phyloP scores from a whole-genome alignment of 2,113 vertebrate species.

The Oceanodroma tethys region DNA sequence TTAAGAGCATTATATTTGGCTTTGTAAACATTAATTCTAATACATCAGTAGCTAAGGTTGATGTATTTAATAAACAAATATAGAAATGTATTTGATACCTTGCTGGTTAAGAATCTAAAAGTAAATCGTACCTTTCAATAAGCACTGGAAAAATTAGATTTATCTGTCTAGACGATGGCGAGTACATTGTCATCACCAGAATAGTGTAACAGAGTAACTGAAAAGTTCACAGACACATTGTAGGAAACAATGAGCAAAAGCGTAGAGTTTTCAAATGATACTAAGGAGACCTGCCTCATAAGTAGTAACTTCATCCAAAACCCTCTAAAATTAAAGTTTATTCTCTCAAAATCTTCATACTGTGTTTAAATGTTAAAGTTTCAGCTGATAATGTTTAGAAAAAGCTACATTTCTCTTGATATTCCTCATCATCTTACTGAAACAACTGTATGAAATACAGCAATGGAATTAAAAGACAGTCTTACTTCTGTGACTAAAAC shows the following conservation, averaged over 20 bases:
- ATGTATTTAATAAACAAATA: neutral
- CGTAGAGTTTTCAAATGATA: neutral
- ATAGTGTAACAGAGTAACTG: constrained; percentile 3
- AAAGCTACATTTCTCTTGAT: neutral
- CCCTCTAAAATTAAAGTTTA: neutral
- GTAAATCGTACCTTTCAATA: neutral
- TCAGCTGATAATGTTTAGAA: neutral
- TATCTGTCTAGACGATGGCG: constrained; percentile 45
- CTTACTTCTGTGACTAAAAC: neutral
- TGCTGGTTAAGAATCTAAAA: neutral
- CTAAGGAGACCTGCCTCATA: neutral
- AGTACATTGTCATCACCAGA: constrained; percentile 15
- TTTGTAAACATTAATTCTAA: constrained; percentile 58
- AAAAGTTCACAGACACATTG: neutral
- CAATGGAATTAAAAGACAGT: neutral
- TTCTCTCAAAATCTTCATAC: neutral
- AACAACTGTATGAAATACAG: neutral
- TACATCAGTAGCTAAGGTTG: neutral
- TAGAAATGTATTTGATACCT: neutral
- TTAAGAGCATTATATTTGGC: constrained; percentile 36
- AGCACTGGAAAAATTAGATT: neutral
- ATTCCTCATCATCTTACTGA: neutral
- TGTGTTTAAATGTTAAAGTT: neutral
- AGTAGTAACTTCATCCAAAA: neutral
- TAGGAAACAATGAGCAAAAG: neutral